Evolutionary conservation across 2,888 invertebrate species (phyloP), one percentile per base, ranked within the genome.

Genomic region (Polyommatus iphigenia): DNA sequence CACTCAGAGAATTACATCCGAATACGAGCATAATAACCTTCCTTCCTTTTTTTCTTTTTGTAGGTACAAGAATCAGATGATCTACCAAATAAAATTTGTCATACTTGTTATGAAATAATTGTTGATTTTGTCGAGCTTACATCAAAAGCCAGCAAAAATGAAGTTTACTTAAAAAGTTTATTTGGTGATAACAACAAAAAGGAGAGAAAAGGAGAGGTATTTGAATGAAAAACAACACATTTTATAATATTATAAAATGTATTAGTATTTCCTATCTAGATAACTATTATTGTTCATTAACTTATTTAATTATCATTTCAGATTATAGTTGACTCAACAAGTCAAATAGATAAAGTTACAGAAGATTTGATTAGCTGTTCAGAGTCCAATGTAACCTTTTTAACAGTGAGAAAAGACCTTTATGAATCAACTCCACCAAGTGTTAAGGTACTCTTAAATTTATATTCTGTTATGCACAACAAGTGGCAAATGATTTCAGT

Each of bases 21-120:
- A 50, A 50, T 50, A 50, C 15, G 2, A 50, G 41, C 41, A 10
- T 41, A 41, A 41, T 41, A 41, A 6, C 41, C 8, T 41, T 41
- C 10, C n/a, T n/a, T 10, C 41, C n/a, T 18, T 8, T 20, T 6
- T 59, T n/a, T 20, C n/a, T 41, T 13, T 32, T 50, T 71, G 67
- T 36, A 36, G 36, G n/a, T 76, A 24, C 10, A 41, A 72, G 15
- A 79, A 75, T 62, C 82, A 62, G 88, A 89, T 72, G 85, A 86
- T 67, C 82, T 91, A 41, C 92, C 92, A 0, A 82, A 82, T 57
- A 89, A 87, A 81, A 86, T 92, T 79, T 92, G 92, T 81, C 67
- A 5, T 36, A 81, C 82, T 50, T 92, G 92, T 81, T 79, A 82
- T 2, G 85, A 88, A 29, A 83, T 85, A 54, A 81, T 92, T 0